Base-by-base conservation (phyloP, 2,888 invertebrate species). In the Nezara viridula region DNA sequence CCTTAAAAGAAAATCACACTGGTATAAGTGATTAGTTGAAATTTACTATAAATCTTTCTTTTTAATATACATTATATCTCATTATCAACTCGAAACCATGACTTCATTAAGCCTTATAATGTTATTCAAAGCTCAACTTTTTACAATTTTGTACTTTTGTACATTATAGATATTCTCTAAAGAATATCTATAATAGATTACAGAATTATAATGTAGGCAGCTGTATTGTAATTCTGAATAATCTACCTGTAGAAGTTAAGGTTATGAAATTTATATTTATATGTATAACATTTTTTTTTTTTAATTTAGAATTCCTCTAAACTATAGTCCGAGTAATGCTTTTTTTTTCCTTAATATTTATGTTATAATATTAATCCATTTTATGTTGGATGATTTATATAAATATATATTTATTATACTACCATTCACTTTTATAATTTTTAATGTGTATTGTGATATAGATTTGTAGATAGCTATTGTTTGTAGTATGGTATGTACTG, bases 121-220 rank as follows among this genome's bases (percentile, higher is more conserved):
- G 44, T 44, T 14, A 81, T 73, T 81, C 4, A 44, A 81, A 81
- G 81, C 81, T 81, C 81, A 81, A 81, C 81, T 81, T 81, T 81
- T 81, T 81, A 44, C 40, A n/a, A 81, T 81, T 81, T 81, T 81
- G 81, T 81, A 81, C 81, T 81, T 81, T 81, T 81, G 81, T 81
- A 81, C 81, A 81, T 37, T 19, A 19, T 9, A n/a, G n/a, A n/a
- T n/a, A n/a, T n/a, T n/a, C n/a, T n/a, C n/a, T n/a, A n/a, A n/a
- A n/a, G n/a, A n/a, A n/a, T n/a, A n/a, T n/a, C n/a, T n/a, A n/a
- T n/a, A n/a, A n/a, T n/a, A n/a, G n/a, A n/a, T n/a, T n/a, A n/a
- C n/a, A n/a, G n/a, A n/a, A n/a, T n/a, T n/a, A n/a, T n/a, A n/a
- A n/a, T n/a, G n/a, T n/a, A n/a, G n/a, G n/a, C n/a, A n/a, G n/a